Percentiles rank a stretch among this genome's conserved stretches.
Conservation (phyloP, 1,140 invertebrate genomes). For the Drosophila repletoides region DNA sequence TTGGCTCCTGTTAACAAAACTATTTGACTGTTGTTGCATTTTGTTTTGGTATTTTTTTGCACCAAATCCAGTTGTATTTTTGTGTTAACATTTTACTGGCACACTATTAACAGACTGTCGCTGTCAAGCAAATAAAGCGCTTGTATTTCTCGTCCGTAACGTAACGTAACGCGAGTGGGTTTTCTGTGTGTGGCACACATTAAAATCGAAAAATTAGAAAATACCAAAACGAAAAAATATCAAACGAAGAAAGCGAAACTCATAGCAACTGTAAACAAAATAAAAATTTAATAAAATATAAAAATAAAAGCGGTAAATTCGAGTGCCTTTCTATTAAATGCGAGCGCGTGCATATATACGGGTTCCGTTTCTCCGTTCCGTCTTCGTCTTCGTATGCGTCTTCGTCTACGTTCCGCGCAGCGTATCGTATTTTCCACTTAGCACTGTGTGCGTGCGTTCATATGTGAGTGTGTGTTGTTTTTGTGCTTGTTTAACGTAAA, state of each 20-base stretch:
- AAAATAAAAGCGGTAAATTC: conserved; percentile 19
- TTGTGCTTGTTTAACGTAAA: conserved; percentile 68
- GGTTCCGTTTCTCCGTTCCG: no score
- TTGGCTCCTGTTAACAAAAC: no score
- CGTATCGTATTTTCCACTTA: conserved; percentile 54
- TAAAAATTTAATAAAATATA: conserved; percentile 15
- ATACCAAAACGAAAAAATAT: conserved; percentile 29
- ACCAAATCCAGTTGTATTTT: conserved; percentile 3
- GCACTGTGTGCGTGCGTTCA: conserved; percentile 52
- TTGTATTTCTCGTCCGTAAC: conserved; percentile 45
- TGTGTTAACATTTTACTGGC: neutral
- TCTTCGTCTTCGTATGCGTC: no score
- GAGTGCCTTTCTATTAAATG: conserved; percentile 51
- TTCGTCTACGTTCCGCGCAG: conserved; percentile 56
- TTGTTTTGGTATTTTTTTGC: conserved; percentile 26
- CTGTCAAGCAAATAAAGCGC: conserved; percentile 39
- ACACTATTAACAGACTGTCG: conserved; percentile 41
- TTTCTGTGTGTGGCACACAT: conserved; percentile 26
- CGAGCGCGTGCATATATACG: conserved; percentile 76
- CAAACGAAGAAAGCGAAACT: conserved; percentile 15
- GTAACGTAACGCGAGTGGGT: conserved; percentile 50
- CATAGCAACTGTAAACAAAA: no score
- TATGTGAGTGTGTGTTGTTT: conserved; percentile 55
- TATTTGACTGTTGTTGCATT: no score
- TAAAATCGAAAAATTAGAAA: conserved; percentile 34